Conservation (phyloP, 2,797 vertebrate species). For the Discoglossus pictus region DNA sequence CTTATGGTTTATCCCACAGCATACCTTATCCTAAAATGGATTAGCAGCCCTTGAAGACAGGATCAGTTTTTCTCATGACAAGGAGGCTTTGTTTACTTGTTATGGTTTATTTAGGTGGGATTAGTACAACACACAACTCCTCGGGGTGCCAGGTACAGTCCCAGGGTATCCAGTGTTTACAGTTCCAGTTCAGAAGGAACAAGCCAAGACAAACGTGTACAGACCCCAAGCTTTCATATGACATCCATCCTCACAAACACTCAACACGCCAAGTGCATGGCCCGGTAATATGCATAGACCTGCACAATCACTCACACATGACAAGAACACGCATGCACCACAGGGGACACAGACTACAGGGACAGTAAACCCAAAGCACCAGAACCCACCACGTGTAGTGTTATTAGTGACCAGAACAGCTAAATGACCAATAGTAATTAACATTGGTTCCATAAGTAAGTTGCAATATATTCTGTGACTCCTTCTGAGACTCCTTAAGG, state of each 20-base stretch:
- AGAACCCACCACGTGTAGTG: not conserved
- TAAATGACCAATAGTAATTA: too few relatives aligned
- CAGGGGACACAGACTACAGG: not conserved
- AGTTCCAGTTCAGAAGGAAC: slow-evolving; percentile 8
- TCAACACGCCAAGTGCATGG: not conserved
- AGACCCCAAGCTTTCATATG: not conserved
- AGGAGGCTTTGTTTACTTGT: not conserved
- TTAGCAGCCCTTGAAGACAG: too few relatives aligned
- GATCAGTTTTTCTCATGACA: too few relatives aligned
- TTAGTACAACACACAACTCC: slow-evolving; percentile 13
- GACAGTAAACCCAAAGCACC: not conserved
- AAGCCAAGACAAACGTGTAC: not conserved
- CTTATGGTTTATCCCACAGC: too few relatives aligned
- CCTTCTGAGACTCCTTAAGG: too few relatives aligned
- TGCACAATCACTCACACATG: not conserved
- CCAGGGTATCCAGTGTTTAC: slow-evolving; percentile 26
- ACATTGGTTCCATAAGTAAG: too few relatives aligned
- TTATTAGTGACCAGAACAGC: too few relatives aligned
- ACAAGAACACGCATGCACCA: not conserved
- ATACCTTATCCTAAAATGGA: too few relatives aligned
- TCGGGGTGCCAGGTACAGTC: not conserved
- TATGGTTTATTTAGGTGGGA: slow-evolving; percentile 39
- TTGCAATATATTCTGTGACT: too few relatives aligned
- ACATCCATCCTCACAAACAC: not conserved
- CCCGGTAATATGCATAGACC: not conserved